A percentile compares a stretch with the other conserved stretches of the same genome.
These are phyloP conservation scores for Bergia sp. DNA, from an alignment of 92 coral and sea anemone species.

Conservation along the genomic window DNA sequence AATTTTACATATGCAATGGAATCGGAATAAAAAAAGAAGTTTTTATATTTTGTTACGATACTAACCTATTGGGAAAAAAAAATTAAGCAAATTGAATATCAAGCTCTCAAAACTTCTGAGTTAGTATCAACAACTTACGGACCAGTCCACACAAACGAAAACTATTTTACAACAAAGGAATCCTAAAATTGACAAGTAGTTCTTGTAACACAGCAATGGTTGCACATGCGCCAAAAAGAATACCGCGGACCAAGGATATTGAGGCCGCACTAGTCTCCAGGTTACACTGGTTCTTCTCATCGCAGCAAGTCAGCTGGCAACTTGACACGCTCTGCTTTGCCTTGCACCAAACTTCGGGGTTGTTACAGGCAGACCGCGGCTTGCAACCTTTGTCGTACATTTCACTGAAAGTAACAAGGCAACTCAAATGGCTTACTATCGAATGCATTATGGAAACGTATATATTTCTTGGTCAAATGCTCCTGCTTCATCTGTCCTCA, in stretches of 20 bases:
- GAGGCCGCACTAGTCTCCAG: constrained; percentile 4
- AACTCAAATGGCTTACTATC: neutral
- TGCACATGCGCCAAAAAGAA: neutral
- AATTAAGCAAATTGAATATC: no score
- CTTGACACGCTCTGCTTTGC: neutral
- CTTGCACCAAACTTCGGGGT: constrained; percentile 1
- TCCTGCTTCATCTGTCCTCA: no score
- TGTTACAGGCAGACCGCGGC: constrained; percentile 26
- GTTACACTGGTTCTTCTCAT: constrained; percentile 6
- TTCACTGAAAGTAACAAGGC: neutral
- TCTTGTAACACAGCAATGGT: neutral
- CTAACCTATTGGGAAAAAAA: no score
- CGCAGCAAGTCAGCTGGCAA: constrained; percentile 23
- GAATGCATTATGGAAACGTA: no score
- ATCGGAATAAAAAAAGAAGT: no score
- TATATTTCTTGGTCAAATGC: no score
- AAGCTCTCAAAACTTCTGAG: no score
- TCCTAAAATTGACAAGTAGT: neutral
- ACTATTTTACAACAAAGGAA: neutral
- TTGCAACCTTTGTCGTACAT: constrained; percentile 31
- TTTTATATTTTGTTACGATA: no score
- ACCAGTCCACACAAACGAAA: neutral
- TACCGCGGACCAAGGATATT: neutral
- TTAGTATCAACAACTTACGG: no score
- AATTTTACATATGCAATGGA: no score